Base-by-base conservation (phyloP, 2,113 vertebrate species). In the Engystomops pustulosus region DNA sequence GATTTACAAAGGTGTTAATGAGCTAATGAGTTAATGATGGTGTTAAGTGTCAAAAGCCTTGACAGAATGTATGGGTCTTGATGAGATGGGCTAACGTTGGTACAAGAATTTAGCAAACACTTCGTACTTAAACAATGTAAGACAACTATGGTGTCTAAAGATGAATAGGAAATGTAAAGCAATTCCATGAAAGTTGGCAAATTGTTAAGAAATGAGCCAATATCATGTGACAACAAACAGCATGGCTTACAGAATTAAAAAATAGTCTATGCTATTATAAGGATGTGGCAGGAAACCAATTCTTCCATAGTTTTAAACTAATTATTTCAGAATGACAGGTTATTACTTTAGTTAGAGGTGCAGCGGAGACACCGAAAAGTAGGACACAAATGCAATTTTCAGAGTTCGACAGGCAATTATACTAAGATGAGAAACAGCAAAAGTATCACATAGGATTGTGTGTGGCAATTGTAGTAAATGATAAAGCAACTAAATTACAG, bases 361-460 rank as follows among this genome's bases (percentile, higher is more conserved):
- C 84, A 87, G 86, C 72, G 62, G 51, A 87, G 86, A 88, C 62
- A 45, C 72, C 30, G 79, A 76, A 86, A 88, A 87, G 81, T 89
- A 89, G 88, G 88, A 81, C 88, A 86, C 81, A 87, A 88, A 89
- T 79, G 89, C 83, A 87, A 84, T 90, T 89, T 90, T 87, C 87
- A 88, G 85, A 85, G 89, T 90, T 90, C 86, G 85, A 87, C 85
- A 87, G 88, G 88, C 88, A 89, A 89, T 91, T 90, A 90, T 88
- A 88, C 87, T 88, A 86, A 90, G 86, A 90, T 87, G 87, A 89
- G 84, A 87, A 88, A 80, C 65, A 88, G 87, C 88, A 89, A 88
- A 89, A 88, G 86, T 88, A 86, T 85, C 81, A 86, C 6, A 0
- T 80, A 86, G 87, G 86, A 83, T 87, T 65, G 71, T 89, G 79